Conservation (phyloP, 2,797 vertebrate genomes). For the Tachyglossus aculeatus region DNA sequence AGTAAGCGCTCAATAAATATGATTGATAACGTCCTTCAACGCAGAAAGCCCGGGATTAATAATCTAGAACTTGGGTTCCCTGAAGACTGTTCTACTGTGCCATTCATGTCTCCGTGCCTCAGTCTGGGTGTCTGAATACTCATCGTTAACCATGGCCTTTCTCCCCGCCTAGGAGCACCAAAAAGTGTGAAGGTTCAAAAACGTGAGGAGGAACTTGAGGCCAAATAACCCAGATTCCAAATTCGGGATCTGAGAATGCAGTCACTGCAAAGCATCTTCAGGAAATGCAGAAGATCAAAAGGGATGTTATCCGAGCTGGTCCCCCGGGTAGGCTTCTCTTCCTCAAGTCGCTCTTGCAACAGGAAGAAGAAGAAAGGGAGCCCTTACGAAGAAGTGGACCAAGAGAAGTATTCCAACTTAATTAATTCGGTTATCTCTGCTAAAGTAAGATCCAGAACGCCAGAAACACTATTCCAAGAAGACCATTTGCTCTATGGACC, state of each 20-base stretch:
- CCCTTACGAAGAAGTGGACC: constrained; percentile 82
- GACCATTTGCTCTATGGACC: constrained; percentile 84
- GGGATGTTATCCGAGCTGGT: constrained; percentile 38
- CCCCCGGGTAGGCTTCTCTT: constrained; percentile 63
- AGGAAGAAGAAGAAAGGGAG: constrained; percentile 81
- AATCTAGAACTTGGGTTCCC: not conserved
- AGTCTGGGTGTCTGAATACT: not conserved
- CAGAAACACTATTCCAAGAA: constrained; percentile 80
- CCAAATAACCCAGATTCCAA: not conserved
- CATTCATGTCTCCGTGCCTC: not conserved
- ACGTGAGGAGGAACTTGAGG: constrained; percentile 21
- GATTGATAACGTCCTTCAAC: too few relatives aligned
- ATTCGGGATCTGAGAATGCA: constrained; percentile 59
- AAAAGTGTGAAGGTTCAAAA: not conserved
- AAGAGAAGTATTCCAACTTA: constrained; percentile 84
- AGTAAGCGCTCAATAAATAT: too few relatives aligned
- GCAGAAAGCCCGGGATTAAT: too few relatives aligned
- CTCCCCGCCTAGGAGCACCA: constrained; percentile 21
- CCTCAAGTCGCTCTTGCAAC: constrained; percentile 55
- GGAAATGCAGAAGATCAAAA: constrained; percentile 29
- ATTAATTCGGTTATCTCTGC: constrained; percentile 81
- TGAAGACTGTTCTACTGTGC: not conserved
- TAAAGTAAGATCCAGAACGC: constrained; percentile 78
- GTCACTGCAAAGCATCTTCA: constrained; percentile 49
- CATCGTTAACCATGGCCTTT: constrained; percentile 27